A percentile compares a stretch with the other conserved stretches of the same genome.
Evolutionary conservation across 1,140 invertebrate species (phyloP).

Genomic region (Brachionus rubens): DNA sequence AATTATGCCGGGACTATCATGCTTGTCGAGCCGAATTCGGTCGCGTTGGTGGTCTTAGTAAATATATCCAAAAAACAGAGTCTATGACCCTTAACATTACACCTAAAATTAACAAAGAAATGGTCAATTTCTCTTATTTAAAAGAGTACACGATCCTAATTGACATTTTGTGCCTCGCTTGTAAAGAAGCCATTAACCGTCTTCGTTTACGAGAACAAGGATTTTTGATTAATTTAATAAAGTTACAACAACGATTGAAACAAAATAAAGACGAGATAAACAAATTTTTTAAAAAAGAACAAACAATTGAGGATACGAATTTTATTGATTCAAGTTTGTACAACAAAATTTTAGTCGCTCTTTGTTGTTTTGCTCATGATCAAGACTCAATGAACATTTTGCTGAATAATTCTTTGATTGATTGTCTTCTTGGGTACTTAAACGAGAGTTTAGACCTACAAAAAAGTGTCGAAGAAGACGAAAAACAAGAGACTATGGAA

Average conservation of each 20-base stretch:
- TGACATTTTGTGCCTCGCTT: slow-evolving; percentile 20
- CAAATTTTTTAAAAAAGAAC: slow-evolving; percentile 17
- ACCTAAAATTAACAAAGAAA: neutral
- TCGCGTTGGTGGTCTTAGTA: slow-evolving; percentile 9
- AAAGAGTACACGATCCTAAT: slow-evolving; percentile 37
- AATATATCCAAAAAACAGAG: slow-evolving; percentile 19
- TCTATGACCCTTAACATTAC: neutral
- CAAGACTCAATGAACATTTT: slow-evolving; percentile 45
- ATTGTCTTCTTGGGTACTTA: slow-evolving; percentile 21
- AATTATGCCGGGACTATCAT: slow-evolving; percentile 27
- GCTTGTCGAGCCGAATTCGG: slow-evolving; percentile 44
- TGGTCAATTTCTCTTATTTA: slow-evolving; percentile 18
- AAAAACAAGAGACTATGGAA: neutral
- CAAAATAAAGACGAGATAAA: slow-evolving; percentile 33
- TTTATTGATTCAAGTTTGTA: slow-evolving; percentile 26
- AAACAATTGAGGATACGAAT: neutral
- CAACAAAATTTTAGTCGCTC: slow-evolving; percentile 35
- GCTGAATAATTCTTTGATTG: slow-evolving; percentile 13
- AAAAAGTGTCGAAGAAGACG: neutral
- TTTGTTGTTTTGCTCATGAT: slow-evolving; percentile 45
- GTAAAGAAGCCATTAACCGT: slow-evolving; percentile 25
- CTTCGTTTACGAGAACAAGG: slow-evolving; percentile 15
- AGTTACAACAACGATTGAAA: slow-evolving; percentile 11
- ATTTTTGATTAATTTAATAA: neutral
- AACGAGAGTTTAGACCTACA: neutral